Conservation (phyloP, 2,888 invertebrate species). For the Apamea monoglypha region DNA sequence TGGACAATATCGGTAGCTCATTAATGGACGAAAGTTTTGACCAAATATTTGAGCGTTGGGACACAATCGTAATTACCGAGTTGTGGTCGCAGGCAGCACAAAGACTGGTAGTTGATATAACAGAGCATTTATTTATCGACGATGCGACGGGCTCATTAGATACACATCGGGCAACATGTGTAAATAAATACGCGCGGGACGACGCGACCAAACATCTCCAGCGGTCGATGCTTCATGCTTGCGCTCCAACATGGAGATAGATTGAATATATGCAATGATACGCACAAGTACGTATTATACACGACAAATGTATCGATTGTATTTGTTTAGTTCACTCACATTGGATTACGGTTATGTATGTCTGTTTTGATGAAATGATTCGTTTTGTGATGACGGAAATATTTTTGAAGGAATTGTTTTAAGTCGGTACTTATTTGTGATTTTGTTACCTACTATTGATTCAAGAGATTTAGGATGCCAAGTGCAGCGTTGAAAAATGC, state of each 20-base stretch:
- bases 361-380: constrained; percentile 1
- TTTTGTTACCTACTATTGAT: neutral
- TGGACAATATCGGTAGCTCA: constrained; percentile 86
- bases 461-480: too few relatives aligned
- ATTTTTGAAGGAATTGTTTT: neutral
- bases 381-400: neutral
- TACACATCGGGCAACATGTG: constrained; percentile 87
- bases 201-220: constrained; percentile 82
- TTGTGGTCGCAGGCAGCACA: constrained; percentile 77
- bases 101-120: constrained; percentile 88
- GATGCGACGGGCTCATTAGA: constrained; percentile 84
- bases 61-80: constrained; percentile 85
- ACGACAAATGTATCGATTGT: constrained; percentile 36
- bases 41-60: constrained; percentile 87
- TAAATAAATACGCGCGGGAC: constrained; percentile 85
- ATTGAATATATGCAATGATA: constrained; percentile 67
- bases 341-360: constrained; percentile 12
- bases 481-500: neutral
- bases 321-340: constrained; percentile 36
- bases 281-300: constrained; percentile 33
- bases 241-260: constrained; percentile 59
- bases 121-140: constrained; percentile 82
- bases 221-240: constrained; percentile 75
- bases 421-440: too few relatives aligned
- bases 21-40: constrained; percentile 88